Conservation (phyloP, 1,140 invertebrate species). For the Drosophila carrolli region DNA sequence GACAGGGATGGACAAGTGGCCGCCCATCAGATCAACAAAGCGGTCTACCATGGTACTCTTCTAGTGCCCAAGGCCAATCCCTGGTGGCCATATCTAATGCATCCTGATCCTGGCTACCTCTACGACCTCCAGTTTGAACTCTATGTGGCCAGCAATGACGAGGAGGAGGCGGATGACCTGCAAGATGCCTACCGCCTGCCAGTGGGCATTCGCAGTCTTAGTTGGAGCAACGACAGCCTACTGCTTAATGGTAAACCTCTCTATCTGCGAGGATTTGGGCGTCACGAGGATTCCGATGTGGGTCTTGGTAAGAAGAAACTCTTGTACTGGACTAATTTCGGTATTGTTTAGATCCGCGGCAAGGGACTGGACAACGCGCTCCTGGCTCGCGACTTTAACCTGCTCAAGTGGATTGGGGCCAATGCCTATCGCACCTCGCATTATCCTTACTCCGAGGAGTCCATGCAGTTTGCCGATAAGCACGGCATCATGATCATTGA, state of each 20-base stretch:
- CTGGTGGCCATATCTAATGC: conserved; percentile 98
- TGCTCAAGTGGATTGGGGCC: conserved; percentile 97
- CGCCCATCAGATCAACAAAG: conserved; percentile 45
- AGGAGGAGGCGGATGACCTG: conserved; percentile 69
- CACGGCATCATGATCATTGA: conserved; percentile 98
- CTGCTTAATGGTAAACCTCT: conserved; percentile 93
- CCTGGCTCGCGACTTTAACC: conserved; percentile 95
- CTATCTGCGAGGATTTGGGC: conserved; percentile 97
- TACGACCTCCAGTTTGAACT: conserved; percentile 87
- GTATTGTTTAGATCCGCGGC: conserved; percentile 89
- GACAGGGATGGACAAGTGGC: conserved; percentile 48
- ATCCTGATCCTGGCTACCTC: conserved; percentile 91
- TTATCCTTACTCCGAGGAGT: conserved; percentile 99
- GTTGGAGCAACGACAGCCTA: conserved; percentile 90
- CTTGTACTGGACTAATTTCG: neutral
- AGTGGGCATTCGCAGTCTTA: conserved; percentile 94
- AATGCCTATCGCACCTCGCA: conserved; percentile 98
- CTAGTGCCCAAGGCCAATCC: conserved; percentile 90
- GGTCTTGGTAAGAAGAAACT: conserved; percentile 43
- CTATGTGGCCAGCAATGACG: conserved; percentile 1
- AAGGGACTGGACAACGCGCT: conserved; percentile 95
- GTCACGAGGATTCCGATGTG: conserved; percentile 97
- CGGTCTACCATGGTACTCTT: conserved; percentile 85
- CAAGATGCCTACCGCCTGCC: conserved; percentile 92
- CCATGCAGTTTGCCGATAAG: conserved; percentile 97